These are phyloP conservation scores for Crotalus helleri DNA, from an alignment of 2,113 vertebrate genomes.

Conservation along the genomic window DNA sequence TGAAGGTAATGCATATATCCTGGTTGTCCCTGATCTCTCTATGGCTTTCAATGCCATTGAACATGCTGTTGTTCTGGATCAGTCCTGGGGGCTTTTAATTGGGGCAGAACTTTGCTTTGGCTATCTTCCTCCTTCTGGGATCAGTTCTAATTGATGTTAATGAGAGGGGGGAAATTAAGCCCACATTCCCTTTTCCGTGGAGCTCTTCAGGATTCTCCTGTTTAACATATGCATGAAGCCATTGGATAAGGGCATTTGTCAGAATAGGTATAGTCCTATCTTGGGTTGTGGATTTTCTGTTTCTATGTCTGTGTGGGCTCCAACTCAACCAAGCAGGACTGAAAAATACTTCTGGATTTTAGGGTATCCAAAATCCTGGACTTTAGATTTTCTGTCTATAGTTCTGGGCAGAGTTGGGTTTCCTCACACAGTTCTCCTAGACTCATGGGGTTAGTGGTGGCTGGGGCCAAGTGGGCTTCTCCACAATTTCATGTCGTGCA, in stretches of 20 bases:
- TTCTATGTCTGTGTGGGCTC: neutral
- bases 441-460: neutral
- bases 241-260: neutral
- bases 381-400: neutral
- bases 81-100: neutral
- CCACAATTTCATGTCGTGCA: neutral
- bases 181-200: neutral
- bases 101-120: neutral
- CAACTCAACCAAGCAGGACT: neutral
- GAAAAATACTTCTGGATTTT: neutral
- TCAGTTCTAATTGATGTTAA: neutral
- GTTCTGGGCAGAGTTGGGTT: neutral
- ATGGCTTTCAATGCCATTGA: neutral
- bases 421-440: neutral
- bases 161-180: neutral
- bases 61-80: neutral
- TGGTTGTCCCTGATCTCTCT: neutral
- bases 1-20: neutral
- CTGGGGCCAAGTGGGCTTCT: neutral
- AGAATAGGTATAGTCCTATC: neutral
- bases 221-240: neutral
- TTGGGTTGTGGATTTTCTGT: neutral
- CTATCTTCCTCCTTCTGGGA: neutral
- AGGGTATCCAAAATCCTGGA: neutral
- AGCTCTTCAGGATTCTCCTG: neutral